A percentile compares a stretch with the other conserved stretches of the same genome.
These are phyloP conservation scores for Aporrectodea caliginosa DNA, from an alignment of 1,140 invertebrate genomes.

Conservation along the genomic window DNA sequence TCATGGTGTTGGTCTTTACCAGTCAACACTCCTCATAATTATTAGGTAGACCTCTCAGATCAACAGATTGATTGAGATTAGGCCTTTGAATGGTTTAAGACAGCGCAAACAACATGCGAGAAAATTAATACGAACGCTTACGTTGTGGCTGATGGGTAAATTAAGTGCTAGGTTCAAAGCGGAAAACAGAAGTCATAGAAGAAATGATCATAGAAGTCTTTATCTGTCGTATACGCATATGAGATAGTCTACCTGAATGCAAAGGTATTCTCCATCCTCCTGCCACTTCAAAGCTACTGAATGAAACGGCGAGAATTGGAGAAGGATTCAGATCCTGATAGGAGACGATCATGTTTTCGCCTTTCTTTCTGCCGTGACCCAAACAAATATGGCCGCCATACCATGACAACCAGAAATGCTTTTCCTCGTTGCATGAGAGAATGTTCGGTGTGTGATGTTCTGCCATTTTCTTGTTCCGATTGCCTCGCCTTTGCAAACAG, in stretches of 20 bases:
- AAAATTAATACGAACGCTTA: too few species aligned
- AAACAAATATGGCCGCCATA: neutral
- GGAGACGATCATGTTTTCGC: neutral
- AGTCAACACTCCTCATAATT: too few species aligned
- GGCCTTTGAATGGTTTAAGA: too few species aligned
- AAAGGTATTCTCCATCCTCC: neutral
- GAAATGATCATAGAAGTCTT: too few species aligned
- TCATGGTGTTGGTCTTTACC: too few species aligned
- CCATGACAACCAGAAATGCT: neutral
- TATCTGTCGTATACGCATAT: too few species aligned
- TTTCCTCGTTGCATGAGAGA: neutral
- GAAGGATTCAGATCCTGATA: neutral
- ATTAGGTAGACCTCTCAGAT: too few species aligned
- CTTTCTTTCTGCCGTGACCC: neutral
- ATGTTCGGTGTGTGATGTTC: neutral
- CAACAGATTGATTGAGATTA: too few species aligned
- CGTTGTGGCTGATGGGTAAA: too few species aligned
- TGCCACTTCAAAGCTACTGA: neutral
- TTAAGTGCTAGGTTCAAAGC: too few species aligned
- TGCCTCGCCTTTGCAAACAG: neutral
- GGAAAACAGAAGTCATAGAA: too few species aligned
- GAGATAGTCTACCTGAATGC: neutral
- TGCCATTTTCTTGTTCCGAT: neutral
- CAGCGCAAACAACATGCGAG: too few species aligned
- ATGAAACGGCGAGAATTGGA: neutral